Conservation (phyloP, 2,888 invertebrate genomes). For the Xanthia icteritia region DNA sequence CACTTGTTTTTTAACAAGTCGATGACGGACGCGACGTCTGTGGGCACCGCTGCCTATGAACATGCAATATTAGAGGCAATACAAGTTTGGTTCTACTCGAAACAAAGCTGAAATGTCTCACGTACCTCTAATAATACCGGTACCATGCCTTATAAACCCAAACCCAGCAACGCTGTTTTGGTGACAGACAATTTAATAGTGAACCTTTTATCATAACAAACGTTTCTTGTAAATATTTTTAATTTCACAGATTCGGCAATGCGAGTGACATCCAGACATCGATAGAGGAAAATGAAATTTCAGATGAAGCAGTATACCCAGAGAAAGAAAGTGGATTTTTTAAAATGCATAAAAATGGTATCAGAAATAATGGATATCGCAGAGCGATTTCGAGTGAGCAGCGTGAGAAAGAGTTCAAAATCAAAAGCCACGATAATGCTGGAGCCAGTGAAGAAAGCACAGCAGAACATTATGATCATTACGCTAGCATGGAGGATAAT, state of each 20-base stretch:
- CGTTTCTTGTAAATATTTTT: background rate
- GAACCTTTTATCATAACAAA: background rate
- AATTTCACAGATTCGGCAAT: slow-evolving; percentile 41
- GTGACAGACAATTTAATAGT: background rate
- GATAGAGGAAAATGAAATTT: slow-evolving; percentile 2
- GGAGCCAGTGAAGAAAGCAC: slow-evolving; percentile 4
- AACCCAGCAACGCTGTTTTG: background rate
- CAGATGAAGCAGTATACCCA: slow-evolving; percentile 6
- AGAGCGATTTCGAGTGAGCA: background rate
- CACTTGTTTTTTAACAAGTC: no score
- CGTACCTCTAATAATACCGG: background rate
- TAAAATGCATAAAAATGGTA: background rate
- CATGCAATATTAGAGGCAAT: no score
- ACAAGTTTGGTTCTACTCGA: background rate
- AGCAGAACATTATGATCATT: slow-evolving; percentile 17
- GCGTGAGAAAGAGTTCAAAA: background rate
- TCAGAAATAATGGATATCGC: background rate
- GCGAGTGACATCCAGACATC: slow-evolving; percentile 15
- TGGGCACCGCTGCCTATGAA: background rate
- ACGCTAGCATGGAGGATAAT: slow-evolving; percentile 20
- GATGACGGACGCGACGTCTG: background rate
- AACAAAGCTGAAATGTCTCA: background rate
- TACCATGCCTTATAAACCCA: background rate
- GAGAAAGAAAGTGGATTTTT: background rate
- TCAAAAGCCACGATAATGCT: background rate